phyloP scores from a whole-genome alignment of 2,888 invertebrate genomes.

The Drepana falcataria region DNA sequence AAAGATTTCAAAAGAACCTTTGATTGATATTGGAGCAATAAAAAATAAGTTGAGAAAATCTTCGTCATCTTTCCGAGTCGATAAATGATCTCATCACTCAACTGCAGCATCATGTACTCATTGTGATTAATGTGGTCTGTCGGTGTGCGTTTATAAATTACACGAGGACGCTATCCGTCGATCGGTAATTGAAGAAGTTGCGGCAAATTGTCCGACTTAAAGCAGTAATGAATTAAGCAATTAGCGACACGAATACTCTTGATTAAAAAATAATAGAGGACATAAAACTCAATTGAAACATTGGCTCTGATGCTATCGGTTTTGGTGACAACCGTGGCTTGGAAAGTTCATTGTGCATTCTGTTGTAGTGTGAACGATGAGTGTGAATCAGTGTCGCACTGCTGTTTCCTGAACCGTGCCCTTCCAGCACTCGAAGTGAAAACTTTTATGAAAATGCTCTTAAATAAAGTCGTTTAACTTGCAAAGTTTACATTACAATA shows the following conservation, averaged over 20 bases:
- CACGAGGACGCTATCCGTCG: slow-evolving; percentile 53
- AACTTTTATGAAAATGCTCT: no score
- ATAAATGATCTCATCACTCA: slow-evolving; percentile 49
- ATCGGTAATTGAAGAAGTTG: slow-evolving; percentile 67
- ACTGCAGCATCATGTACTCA: slow-evolving; percentile 33
- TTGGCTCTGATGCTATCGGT: slow-evolving; percentile 6
- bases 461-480: no score
- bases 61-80: slow-evolving; percentile 6
- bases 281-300: slow-evolving; percentile 25
- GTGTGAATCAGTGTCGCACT: no score
- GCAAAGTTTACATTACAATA: no score
- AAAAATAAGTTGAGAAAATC: background rate
- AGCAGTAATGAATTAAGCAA: slow-evolving; percentile 58
- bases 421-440: no score
- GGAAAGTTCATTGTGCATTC: background rate
- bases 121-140: slow-evolving; percentile 54
- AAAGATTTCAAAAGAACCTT: no score
- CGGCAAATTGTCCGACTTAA: slow-evolving; percentile 46
- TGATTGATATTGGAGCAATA: background rate
- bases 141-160: slow-evolving; percentile 44
- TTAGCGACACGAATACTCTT: slow-evolving; percentile 42
- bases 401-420: no score
- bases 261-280: slow-evolving; percentile 43
- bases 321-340: background rate
- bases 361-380: no score